phyloP scores from a whole-genome alignment of 2,113 vertebrate species.

The Sinocyclocheilus anophthalmus region DNA sequence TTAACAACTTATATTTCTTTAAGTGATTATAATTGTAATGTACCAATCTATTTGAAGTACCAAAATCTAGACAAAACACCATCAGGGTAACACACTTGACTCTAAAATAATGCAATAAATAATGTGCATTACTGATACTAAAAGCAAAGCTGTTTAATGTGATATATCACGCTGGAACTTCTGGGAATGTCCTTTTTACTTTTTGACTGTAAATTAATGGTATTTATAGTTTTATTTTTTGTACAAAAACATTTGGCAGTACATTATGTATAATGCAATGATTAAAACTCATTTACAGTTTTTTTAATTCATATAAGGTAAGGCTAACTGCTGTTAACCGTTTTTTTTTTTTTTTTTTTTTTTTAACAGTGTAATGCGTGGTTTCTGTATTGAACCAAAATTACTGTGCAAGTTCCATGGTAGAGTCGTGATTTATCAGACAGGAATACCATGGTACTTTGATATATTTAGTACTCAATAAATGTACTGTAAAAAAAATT shows the following conservation, averaged over 20 bases:
- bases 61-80: neutral
- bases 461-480: neutral
- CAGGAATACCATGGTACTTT: neutral
- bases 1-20: neutral
- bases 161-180: neutral
- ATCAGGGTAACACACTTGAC: neutral
- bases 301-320: neutral
- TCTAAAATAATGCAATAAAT: conserved; percentile 4
- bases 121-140: neutral
- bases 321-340: neutral
- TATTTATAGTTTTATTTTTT: neutral
- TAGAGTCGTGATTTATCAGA: neutral
- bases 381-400: neutral
- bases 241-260: neutral
- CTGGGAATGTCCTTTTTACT: neutral
- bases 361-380: neutral
- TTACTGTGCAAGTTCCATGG: neutral
- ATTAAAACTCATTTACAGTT: neutral
- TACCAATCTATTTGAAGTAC: neutral
- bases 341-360: neutral
- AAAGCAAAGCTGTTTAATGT: neutral
- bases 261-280: neutral
- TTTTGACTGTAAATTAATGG: neutral
- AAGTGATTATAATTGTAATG: neutral
- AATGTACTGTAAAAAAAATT: neutral